Evolutionary conservation across 2,797 vertebrate genomes (phyloP).

Genomic region (Smutsia gigantea): DNA sequence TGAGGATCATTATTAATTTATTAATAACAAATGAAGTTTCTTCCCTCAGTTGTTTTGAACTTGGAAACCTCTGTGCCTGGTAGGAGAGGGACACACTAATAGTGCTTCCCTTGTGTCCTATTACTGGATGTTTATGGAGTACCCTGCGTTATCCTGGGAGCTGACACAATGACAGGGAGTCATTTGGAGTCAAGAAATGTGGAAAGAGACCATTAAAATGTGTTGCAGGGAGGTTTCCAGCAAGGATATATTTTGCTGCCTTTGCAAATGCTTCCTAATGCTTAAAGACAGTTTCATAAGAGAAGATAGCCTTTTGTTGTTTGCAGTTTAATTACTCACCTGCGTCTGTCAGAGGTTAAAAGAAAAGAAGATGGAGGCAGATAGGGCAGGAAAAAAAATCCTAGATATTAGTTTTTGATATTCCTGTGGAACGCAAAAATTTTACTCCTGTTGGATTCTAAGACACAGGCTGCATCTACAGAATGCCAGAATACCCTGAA

Average conservation of each 20-base stretch:
- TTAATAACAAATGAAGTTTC: conserved; percentile 89
- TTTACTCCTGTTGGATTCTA: conserved; percentile 43
- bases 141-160: conserved; percentile 87
- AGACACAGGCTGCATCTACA: conserved; percentile 41
- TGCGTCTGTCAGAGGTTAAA: conserved; percentile 65
- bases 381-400: conserved; percentile 4
- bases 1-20: conserved; percentile 88
- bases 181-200: conserved; percentile 89
- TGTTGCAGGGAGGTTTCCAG: conserved; percentile 84
- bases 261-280: conserved; percentile 78
- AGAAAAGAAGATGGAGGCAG: background rate
- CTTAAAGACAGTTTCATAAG: conserved; percentile 77
- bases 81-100: conserved; percentile 88
- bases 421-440: conserved; percentile 22
- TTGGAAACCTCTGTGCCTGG: conserved; percentile 87
- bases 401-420: conserved; percentile 50
- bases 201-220: conserved; percentile 89
- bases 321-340: conserved; percentile 72
- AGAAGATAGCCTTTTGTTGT: conserved; percentile 39
- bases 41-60: conserved; percentile 89
- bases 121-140: conserved; percentile 90
- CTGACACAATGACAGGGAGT: conserved; percentile 90
- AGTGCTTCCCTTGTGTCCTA: conserved; percentile 90
- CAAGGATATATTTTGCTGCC: conserved; percentile 81
- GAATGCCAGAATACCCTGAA: conserved; percentile 55